Evolutionary conservation across 2,113 vertebrate species (phyloP), one percentile per base, ranked within the genome.

Genomic region (Rafetus swinhoei): DNA sequence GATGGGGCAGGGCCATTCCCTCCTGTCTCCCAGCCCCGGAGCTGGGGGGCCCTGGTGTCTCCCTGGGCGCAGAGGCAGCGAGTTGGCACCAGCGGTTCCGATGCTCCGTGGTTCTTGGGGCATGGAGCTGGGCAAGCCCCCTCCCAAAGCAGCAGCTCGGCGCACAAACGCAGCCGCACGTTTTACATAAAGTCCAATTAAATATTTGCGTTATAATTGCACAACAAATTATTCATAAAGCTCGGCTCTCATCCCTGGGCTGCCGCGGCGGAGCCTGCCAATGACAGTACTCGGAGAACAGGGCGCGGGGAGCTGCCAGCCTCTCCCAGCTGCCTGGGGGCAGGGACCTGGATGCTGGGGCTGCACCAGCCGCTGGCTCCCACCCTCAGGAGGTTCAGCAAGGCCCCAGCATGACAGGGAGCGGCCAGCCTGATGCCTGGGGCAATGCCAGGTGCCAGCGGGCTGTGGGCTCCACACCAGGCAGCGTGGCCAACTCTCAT

Each of bases 201-300:
- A 97, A 97, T 97, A 97, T 97, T 97, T 97, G 95, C 96, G 97
- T 97, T 97, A 94, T 97, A 97, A 97, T 97, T 97, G 97, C 81
- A 0, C 94, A 92, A 97, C 97, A 97, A 97, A 97, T 97, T 97
- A 97, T 97, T 97, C 97, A 97, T 97, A 97, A 97, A 96, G 96
- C 85, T 81, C 89, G 87, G 95, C 95, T 96, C 95, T 96, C 95
- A 97, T 96, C 97, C 95, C 92, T 86, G 91, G 88, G 91, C 94
- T 95, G 95, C 96, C 94, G 95, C 88, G 1, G 2, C 24, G 50
- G 90, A 96, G 96, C 85, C 95, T 96, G 96, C 87, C 91, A 95
- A 94, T 89, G 94, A 92, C 29, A 69, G 94, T 95, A 93, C 94
- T 91, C 57, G 90, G 95, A 96, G 93, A 96, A 97, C 92, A 88